phyloP scores from a whole-genome alignment of 2,113 vertebrate species.

The Passer montanus region DNA sequence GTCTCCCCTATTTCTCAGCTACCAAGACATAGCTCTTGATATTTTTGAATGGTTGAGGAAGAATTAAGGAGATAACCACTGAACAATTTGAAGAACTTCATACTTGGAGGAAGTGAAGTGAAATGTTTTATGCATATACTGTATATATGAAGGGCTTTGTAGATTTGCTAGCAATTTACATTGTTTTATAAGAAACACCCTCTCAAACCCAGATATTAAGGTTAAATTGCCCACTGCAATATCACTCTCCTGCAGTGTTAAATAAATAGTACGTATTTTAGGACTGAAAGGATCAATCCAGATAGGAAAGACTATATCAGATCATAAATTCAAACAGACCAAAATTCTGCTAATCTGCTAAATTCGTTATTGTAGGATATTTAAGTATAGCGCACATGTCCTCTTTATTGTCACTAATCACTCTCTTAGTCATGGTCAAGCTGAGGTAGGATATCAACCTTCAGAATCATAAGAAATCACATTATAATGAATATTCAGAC shows the following conservation, averaged over 20 bases:
- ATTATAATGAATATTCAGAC: background rate
- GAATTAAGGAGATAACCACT: background rate
- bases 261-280: background rate
- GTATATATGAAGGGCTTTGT: background rate
- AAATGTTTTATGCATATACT: background rate
- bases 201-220: background rate
- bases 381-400: background rate
- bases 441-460: background rate
- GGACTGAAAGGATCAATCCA: background rate
- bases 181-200: background rate
- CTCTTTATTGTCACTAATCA: background rate
- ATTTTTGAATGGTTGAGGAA: background rate
- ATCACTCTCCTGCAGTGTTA: background rate
- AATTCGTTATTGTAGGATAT: background rate
- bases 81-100: background rate
- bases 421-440: background rate
- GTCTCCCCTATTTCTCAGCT: background rate
- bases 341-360: background rate
- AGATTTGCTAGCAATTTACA: background rate
- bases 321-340: background rate
- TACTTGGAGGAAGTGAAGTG: background rate
- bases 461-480: background rate
- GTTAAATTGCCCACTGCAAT: background rate
- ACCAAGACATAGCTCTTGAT: fast-evolving
- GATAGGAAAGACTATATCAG: background rate